Percentiles rank a stretch among this genome's conserved stretches.
Conservation (phyloP, 2,113 vertebrate species). For the Python bivittatus region DNA sequence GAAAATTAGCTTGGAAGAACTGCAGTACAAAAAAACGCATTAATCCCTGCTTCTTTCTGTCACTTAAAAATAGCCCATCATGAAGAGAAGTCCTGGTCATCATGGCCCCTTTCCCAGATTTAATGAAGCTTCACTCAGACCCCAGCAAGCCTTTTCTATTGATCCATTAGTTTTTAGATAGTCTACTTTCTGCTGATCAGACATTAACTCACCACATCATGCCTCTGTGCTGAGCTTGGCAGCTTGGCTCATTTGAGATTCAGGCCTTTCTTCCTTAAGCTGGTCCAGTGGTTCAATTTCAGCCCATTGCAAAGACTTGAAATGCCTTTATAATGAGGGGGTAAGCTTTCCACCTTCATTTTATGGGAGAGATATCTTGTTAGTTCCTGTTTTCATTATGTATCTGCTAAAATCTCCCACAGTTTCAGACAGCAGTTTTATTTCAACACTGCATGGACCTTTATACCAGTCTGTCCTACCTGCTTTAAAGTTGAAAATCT, state of each 20-base stretch:
- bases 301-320: background rate
- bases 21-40: background rate
- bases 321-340: background rate
- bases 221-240: conserved; percentile 10
- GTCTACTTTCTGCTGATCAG: background rate
- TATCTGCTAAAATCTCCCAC: background rate
- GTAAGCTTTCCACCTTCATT: background rate
- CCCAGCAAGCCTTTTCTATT: background rate
- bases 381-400: background rate
- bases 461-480: background rate
- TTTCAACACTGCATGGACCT: background rate
- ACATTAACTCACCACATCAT: conserved; percentile 7
- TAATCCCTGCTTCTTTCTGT: background rate
- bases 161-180: background rate
- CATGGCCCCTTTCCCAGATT: background rate
- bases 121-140: background rate
- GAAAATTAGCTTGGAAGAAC: background rate
- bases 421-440: background rate
- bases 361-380: background rate
- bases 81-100: background rate
- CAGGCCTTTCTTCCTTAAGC: background rate
- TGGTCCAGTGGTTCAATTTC: background rate
- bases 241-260: conserved; percentile 16
- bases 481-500: background rate
- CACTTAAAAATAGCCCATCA: background rate